Percentiles rank a stretch among this genome's conserved stretches.
Evolutionary conservation across 2,888 invertebrate genomes (phyloP).

Genomic region (Tenthredo notha): DNA sequence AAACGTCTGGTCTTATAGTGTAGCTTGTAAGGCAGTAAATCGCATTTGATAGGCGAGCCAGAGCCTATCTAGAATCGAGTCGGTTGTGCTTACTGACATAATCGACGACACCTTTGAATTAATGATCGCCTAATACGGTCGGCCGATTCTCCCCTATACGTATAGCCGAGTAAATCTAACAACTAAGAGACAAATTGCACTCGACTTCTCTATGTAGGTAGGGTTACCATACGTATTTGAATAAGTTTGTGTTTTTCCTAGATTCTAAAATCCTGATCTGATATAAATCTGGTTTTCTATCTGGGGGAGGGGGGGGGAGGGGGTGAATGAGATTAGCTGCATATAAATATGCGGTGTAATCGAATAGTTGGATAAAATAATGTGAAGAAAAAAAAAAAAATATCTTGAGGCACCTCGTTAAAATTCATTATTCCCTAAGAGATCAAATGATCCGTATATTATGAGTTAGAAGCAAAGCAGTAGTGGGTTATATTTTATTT

Average conservation of each 20-base stretch:
- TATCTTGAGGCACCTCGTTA: no score
- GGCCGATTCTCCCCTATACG: neutral
- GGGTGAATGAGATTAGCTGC: no score
- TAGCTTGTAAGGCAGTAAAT: conserved; percentile 24
- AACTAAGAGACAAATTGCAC: conserved; percentile 42
- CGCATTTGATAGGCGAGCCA: conserved; percentile 45
- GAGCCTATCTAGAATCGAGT: conserved; percentile 50
- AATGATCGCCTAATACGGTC: conserved; percentile 49
- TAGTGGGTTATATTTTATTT: neutral
- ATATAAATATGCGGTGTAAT: no score
- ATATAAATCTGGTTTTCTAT: neutral
- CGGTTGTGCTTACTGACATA: conserved; percentile 47
- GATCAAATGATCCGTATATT: conserved; percentile 30
- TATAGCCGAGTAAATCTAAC: conserved; percentile 12
- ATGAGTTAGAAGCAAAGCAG: neutral
- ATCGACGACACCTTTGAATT: conserved; percentile 53
- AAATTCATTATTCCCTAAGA: conserved; percentile 7
- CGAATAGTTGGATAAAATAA: neutral
- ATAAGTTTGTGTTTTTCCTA: neutral
- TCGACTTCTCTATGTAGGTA: conserved; percentile 14
- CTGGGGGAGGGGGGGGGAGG: no score
- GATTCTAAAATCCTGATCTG: neutral
- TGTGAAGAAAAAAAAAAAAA: neutral
- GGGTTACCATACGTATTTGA: neutral
- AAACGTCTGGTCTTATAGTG: neutral